These are phyloP conservation scores for Columba guinea DNA, from an alignment of 2,797 vertebrate genomes.

Conservation along the genomic window DNA sequence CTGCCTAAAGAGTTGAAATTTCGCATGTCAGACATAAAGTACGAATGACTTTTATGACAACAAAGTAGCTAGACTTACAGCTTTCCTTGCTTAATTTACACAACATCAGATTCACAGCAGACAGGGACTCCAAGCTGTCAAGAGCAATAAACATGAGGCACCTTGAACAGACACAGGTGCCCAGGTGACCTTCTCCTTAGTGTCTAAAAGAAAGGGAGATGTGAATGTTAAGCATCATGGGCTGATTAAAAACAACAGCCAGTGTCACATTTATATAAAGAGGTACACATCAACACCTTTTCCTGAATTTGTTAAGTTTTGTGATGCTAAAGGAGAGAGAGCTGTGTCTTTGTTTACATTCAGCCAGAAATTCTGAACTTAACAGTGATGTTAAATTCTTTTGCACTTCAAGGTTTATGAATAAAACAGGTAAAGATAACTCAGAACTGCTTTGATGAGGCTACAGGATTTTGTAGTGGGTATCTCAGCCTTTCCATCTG, in stretches of 20 bases:
- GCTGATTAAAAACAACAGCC: slow-evolving; percentile 24
- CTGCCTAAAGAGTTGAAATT: slow-evolving; percentile 32
- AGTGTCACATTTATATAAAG: background rate
- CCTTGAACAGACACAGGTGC: background rate
- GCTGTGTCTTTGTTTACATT: background rate
- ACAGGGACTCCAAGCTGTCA: slow-evolving; percentile 18
- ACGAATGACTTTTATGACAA: background rate
- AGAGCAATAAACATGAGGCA: background rate
- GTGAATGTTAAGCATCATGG: background rate
- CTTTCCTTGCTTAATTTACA: slow-evolving; percentile 42
- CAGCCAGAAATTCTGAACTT: background rate
- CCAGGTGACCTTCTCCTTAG: slow-evolving; percentile 47
- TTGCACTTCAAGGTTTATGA: background rate
- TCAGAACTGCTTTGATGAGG: background rate
- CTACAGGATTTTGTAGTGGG: background rate
- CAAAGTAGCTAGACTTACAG: slow-evolving; percentile 10
- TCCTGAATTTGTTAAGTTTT: background rate
- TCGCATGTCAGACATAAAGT: background rate
- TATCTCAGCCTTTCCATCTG: background rate
- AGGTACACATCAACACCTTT: background rate
- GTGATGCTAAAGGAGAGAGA: background rate
- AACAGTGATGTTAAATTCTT: background rate
- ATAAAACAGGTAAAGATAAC: background rate
- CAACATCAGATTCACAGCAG: background rate
- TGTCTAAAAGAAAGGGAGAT: slow-evolving; percentile 12